A percentile compares a stretch with the other conserved stretches of the same genome.
Conservation (phyloP, 2,888 invertebrate genomes). For the Lapara coniferarum region DNA sequence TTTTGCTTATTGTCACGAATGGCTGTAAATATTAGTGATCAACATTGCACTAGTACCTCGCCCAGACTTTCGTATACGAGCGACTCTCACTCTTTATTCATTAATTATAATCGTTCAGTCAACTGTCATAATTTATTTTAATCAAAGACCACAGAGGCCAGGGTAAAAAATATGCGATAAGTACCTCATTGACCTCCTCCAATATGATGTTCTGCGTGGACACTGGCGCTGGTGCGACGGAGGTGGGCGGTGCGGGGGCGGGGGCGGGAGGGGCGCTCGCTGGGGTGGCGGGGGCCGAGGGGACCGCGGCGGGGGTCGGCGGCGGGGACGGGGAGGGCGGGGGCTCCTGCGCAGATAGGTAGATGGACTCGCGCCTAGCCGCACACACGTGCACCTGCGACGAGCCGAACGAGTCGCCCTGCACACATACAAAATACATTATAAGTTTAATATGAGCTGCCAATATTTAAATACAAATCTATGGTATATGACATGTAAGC, state of each 20-base stretch:
- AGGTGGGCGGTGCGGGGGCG: slow-evolving; percentile 23
- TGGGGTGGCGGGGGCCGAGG: slow-evolving; percentile 26
- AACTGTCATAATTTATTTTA: no score
- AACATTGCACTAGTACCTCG: no score
- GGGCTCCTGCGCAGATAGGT: slow-evolving; percentile 44
- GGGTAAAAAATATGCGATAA: slow-evolving; percentile 1
- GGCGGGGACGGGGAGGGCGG: slow-evolving; percentile 32
- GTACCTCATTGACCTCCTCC: slow-evolving; percentile 64
- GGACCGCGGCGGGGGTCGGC: slow-evolving; percentile 31
- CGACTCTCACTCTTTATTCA: not conserved
- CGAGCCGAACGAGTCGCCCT: slow-evolving; percentile 61
- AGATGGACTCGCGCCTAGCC: slow-evolving; percentile 57
- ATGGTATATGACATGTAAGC: no score
- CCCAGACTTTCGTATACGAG: not conserved
- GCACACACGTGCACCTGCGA: slow-evolving; percentile 55
- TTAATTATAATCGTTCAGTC: no score
- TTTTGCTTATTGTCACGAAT: not conserved
- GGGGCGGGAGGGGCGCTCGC: slow-evolving; percentile 28
- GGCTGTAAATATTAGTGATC: no score
- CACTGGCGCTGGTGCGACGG: slow-evolving; percentile 43
- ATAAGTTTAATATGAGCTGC: not conserved
- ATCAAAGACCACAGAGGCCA: no score
- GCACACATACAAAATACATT: not conserved
- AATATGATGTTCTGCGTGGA: slow-evolving; percentile 55
- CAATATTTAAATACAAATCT: no score